phyloP scores from a whole-genome alignment of 2,888 invertebrate species.

The Anaspis maculata region DNA sequence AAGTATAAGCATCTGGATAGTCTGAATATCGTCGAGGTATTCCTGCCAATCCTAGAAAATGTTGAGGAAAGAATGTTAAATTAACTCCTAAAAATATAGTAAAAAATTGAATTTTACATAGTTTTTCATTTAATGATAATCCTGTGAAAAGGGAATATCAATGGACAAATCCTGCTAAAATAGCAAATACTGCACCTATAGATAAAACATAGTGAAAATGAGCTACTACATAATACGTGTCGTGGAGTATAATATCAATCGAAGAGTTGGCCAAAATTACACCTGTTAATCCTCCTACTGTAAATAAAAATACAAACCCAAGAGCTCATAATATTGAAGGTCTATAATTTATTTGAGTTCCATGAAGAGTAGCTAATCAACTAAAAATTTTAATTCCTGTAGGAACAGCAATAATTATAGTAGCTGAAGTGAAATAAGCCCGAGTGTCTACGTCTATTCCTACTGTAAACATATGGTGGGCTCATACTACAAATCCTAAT shows the following conservation, averaged over 20 bases:
- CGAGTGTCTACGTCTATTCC: constrained; percentile 78
- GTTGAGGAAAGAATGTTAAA: constrained; percentile 73
- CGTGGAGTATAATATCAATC: constrained; percentile 68
- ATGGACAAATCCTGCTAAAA: constrained; percentile 64
- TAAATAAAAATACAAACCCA: constrained; percentile 73
- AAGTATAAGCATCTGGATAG: constrained; percentile 51
- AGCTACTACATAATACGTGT: constrained; percentile 78
- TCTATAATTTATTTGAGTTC: constrained; percentile 51
- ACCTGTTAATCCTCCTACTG: constrained; percentile 63
- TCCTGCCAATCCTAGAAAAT: constrained; percentile 61
- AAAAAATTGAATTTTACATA: constrained; percentile 59
- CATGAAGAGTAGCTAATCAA: constrained; percentile 63
- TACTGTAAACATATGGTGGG: constrained; percentile 79
- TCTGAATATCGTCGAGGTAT: constrained; percentile 67
- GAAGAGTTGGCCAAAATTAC: constrained; percentile 65
- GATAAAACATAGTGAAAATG: constrained; percentile 77
- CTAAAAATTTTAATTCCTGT: constrained; percentile 81
- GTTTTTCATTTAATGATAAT: constrained; percentile 48
- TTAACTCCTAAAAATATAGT: constrained; percentile 69
- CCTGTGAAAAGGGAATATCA: constrained; percentile 65
- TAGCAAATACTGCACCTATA: constrained; percentile 72
- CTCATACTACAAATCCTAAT: constrained; percentile 77
- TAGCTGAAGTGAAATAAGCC: constrained; percentile 76
- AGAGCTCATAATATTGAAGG: constrained; percentile 57
- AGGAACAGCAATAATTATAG: constrained; percentile 80